phyloP scores from a whole-genome alignment of 2,113 vertebrate genomes.

The Pelmatolapia mariae region DNA sequence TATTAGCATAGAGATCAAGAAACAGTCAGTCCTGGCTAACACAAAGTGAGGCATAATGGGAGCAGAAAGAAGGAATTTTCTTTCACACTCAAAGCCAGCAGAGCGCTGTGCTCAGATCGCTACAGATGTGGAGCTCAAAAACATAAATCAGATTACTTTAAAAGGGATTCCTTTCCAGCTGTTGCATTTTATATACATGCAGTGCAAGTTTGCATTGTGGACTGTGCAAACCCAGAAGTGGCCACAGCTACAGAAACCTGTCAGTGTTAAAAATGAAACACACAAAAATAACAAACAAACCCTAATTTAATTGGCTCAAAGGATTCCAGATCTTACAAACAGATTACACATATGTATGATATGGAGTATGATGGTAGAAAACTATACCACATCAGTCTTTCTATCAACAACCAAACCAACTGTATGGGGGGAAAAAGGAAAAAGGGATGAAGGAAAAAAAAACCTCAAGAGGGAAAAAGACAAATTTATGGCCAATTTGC shows the following conservation, averaged over 20 bases:
- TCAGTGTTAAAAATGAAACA: background rate
- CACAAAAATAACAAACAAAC: background rate
- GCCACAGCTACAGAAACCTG: background rate
- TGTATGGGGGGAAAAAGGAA: background rate
- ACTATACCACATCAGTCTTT: background rate
- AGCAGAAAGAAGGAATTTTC: background rate
- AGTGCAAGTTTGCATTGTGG: background rate
- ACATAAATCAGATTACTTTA: background rate
- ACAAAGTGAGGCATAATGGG: constrained; percentile 13
- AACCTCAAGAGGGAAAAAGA: background rate
- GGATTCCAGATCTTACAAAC: background rate
- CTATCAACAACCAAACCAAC: background rate
- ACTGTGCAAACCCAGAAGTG: background rate
- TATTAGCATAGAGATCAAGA: constrained; percentile 1
- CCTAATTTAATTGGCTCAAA: background rate
- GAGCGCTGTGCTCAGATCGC: background rate
- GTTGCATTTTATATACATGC: background rate
- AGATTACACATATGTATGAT: background rate
- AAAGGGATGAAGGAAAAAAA: background rate
- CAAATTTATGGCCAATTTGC: background rate
- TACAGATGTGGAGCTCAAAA: background rate
- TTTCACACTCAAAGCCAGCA: background rate
- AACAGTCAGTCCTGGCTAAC: background rate
- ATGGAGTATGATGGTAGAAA: background rate
- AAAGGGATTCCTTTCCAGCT: background rate